A percentile compares a stretch with the other conserved stretches of the same genome.
These are phyloP conservation scores for Drosophila anomelani DNA, from an alignment of 2,888 invertebrate genomes.

Conservation along the genomic window DNA sequence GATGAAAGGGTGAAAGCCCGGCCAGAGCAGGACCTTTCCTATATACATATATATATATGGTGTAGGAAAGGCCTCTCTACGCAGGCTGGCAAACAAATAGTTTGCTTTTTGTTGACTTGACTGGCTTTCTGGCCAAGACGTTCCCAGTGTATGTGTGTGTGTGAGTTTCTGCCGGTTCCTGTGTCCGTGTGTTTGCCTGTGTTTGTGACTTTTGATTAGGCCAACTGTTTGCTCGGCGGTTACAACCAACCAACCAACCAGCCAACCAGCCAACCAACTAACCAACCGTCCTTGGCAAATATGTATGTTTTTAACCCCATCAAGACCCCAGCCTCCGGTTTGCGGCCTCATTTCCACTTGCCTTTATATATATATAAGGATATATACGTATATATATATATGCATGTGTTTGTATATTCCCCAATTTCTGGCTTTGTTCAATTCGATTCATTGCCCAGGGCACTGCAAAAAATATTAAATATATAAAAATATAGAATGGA, in stretches of 20 bases:
- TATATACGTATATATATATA: background rate
- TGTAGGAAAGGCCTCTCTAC: conserved; percentile 2
- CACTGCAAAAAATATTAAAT: conserved; percentile 6
- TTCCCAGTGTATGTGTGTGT: conserved; percentile 5
- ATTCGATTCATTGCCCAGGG: conserved; percentile 7
- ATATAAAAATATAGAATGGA: background rate
- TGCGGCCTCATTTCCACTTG: conserved; percentile 20
- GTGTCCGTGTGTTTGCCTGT: conserved; percentile 47
- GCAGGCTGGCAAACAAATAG: conserved; percentile 64
- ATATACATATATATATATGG: background rate
- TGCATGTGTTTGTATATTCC: background rate
- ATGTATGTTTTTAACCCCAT: conserved; percentile 56
- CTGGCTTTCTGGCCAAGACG: conserved; percentile 66
- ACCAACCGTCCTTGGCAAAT: conserved; percentile 57
- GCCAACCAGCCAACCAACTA: conserved; percentile 17
- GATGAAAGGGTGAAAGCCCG: conserved; percentile 10
- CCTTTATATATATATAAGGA: background rate
- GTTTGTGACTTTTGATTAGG: conserved; percentile 77
- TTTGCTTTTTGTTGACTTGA: conserved; percentile 72
- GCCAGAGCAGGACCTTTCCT: background rate
- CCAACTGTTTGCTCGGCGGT: conserved; percentile 73
- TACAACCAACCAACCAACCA: conserved; percentile 28
- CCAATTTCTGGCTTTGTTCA: conserved; percentile 22
- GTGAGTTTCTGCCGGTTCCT: conserved; percentile 1
- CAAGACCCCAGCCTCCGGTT: conserved; percentile 13